Evolutionary conservation across 2,113 vertebrate species (phyloP).

Genomic region (Oxyura jamaicensis): DNA sequence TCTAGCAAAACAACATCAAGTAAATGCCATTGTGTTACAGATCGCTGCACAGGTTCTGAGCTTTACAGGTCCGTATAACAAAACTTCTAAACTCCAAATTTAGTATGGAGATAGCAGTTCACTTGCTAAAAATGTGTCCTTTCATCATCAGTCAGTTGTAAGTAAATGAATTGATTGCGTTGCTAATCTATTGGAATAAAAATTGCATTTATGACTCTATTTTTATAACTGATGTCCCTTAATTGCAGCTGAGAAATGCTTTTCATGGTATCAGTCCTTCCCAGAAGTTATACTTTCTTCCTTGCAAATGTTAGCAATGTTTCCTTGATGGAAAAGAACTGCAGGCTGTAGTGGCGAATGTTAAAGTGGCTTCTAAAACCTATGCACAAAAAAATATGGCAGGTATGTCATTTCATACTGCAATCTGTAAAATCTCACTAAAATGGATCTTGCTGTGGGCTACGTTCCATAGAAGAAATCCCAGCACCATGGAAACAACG

Average conservation of each 20-base stretch:
- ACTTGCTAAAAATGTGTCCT: not conserved
- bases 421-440: conserved; percentile 1
- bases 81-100: not conserved
- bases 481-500: not conserved
- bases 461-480: not conserved
- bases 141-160: not conserved
- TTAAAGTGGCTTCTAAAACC: conserved; percentile 28
- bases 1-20: not conserved
- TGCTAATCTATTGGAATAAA: conserved; percentile 18
- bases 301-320: not conserved
- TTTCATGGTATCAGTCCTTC: conserved; percentile 24
- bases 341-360: not conserved
- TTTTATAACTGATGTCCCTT: not conserved
- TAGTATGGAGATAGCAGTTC: not conserved
- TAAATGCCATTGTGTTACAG: not conserved
- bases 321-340: not conserved
- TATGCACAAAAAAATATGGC: not conserved
- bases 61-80: not conserved
- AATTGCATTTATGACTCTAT: not conserved
- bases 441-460: not conserved
- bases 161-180: not conserved
- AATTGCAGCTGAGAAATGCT: conserved; percentile 18
- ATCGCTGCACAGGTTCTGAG: not conserved
- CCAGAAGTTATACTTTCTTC: not conserved
- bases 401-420: conserved; percentile 20